Percentiles rank a stretch among this genome's conserved stretches.
phyloP scores from a whole-genome alignment of 2,888 invertebrate genomes.

The Dicranocentrus wangi region DNA sequence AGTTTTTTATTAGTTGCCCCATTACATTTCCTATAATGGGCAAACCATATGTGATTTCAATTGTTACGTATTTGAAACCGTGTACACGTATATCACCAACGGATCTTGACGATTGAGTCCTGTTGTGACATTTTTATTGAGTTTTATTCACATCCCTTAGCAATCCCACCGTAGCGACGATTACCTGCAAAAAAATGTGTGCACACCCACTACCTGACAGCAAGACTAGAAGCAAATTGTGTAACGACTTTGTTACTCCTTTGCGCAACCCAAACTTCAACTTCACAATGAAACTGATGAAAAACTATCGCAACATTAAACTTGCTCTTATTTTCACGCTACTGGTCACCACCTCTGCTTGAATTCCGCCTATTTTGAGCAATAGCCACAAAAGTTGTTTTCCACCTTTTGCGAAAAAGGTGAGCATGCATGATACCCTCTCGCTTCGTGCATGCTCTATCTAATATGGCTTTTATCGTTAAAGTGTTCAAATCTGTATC shows the following conservation, averaged over 20 bases:
- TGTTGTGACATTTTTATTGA: slow-evolving; percentile 9
- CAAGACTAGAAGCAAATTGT: neutral
- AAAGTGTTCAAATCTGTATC: too few relatives aligned
- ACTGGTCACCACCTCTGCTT: slow-evolving; percentile 19
- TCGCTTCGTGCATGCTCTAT: too few relatives aligned
- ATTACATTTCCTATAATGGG: too few relatives aligned
- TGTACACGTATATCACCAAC: neutral
- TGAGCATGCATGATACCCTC: too few relatives aligned
- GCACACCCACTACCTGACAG: slow-evolving; percentile 25
- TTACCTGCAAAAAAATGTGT: too few relatives aligned
- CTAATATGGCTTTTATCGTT: too few relatives aligned
- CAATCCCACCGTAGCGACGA: too few relatives aligned
- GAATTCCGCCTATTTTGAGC: slow-evolving; percentile 33
- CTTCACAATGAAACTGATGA: slow-evolving; percentile 56
- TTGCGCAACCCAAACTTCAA: slow-evolving; percentile 58
- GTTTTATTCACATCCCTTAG: neutral
- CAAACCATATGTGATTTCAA: too few relatives aligned
- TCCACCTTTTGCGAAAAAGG: too few relatives aligned
- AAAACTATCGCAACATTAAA: slow-evolving; percentile 59
- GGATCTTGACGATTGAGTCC: slow-evolving; percentile 1
- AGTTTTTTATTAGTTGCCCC: too few relatives aligned
- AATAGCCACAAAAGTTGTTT: too few relatives aligned
- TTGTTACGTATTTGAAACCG: too few relatives aligned
- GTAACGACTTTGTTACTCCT: neutral
- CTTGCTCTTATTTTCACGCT: slow-evolving; percentile 61